Base-by-base conservation (phyloP, 2,113 vertebrate genomes). In the Orientallactaga bullata region DNA sequence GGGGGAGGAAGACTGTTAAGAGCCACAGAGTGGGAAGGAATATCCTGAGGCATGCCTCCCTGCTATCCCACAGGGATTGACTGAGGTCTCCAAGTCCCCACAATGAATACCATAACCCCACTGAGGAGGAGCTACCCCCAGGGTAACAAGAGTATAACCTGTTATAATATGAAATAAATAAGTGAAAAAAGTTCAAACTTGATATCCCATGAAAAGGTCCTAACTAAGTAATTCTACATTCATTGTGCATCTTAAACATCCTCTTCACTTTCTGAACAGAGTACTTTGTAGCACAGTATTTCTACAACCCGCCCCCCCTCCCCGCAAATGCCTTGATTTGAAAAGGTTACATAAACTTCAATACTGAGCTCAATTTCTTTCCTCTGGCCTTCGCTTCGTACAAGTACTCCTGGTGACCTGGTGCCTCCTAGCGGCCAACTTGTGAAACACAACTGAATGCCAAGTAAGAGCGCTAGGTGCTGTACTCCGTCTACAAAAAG, bases 391-490 rank as follows among this genome's bases (percentile, higher is more conserved):
- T 30, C 37, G 42, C 35, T 63, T 80, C 80, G 30, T 0, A 0
- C 15, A 9, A 9, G 15, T 58, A 51, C 5, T 74, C 28, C 24
- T 97, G 93, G 92, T 93, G 78, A 78, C 60, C 89, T 83, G 87
- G 74, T 76, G 97, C 98, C 98, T 79, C 97, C 98, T 98, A 96
- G 97, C 85, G 98, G 72, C 55, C 96, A 94, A 42, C 2, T 7
- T 72, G 35, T 92, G 24, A 47, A 98, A 88, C 94, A 80, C 96
- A 98, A 61, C 47, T 80, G 58, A 63, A 42, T 2, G n/a, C 23
- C 21, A 1, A 37, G n/a, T 26, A 2, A 58, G n/a, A 17, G 28
- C 13, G n/a, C 20, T 35, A 3, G n/a, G 6, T 23, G 7, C 24
- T 37, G 35, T 24, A 4, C 26, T 60, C 39, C 5, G 17, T 30